Conservation (phyloP, 1,140 invertebrate species). For the Brachionus sp. region DNA sequence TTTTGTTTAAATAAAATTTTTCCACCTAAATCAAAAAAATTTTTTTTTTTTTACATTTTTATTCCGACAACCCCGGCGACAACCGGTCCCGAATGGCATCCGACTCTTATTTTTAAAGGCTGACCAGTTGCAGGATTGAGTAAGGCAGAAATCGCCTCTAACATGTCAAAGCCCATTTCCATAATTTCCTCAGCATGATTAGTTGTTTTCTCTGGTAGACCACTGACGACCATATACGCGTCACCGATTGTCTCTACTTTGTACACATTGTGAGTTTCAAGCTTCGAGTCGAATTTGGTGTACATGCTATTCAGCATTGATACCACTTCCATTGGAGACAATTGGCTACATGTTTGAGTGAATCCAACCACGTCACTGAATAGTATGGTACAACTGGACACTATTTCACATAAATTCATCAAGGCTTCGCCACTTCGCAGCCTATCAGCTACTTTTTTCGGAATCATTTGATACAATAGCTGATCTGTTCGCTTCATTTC, state of each 20-base stretch:
- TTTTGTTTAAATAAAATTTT: too few relatives aligned
- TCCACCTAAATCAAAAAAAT: too few relatives aligned
- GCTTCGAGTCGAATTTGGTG: constrained; percentile 66
- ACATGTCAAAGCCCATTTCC: constrained; percentile 65
- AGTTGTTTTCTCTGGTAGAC: constrained; percentile 52
- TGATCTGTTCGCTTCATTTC: constrained; percentile 94
- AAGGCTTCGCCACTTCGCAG: constrained; percentile 82
- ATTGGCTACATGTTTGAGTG: constrained; percentile 87
- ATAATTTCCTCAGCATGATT: constrained; percentile 54
- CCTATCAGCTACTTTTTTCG: constrained; percentile 83
- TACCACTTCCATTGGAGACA: constrained; percentile 89
- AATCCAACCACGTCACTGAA: constrained; percentile 96
- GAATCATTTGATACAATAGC: constrained; percentile 95
- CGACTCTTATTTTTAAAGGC: constrained; percentile 81
- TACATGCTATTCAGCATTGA: constrained; percentile 80
- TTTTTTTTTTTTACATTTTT: constrained; percentile 33
- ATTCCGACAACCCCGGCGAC: constrained; percentile 45
- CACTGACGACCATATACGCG: constrained; percentile 79
- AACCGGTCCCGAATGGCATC: constrained; percentile 44
- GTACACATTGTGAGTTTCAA: constrained; percentile 84
- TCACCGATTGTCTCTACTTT: constrained; percentile 97
- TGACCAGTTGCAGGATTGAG: constrained; percentile 84
- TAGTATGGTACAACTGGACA: constrained; percentile 86
- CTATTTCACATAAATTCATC: constrained; percentile 92
- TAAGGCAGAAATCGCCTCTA: constrained; percentile 81